These are phyloP conservation scores for Thaumetopoea pityocampa DNA, from an alignment of 1,140 invertebrate species.

Conservation along the genomic window DNA sequence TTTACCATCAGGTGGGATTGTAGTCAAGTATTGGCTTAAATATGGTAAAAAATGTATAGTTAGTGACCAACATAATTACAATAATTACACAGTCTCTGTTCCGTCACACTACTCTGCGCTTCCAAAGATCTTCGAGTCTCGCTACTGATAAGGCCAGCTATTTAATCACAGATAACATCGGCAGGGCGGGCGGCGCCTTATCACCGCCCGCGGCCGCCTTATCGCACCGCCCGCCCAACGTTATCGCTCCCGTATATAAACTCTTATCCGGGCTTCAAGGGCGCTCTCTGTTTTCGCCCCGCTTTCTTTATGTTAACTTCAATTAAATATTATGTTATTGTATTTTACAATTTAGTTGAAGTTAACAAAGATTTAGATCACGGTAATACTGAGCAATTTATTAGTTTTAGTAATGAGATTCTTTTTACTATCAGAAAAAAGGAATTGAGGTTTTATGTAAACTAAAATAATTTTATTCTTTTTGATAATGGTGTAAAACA, in stretches of 20 bases:
- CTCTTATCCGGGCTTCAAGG: conserved; percentile 34
- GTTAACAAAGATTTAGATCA: too few relatives aligned
- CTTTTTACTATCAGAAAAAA: too few relatives aligned
- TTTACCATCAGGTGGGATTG: too few relatives aligned
- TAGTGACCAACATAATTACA: not conserved
- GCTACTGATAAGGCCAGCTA: conserved; percentile 49
- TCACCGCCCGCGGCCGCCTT: conserved; percentile 34
- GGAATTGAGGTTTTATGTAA: too few relatives aligned
- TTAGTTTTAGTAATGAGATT: too few relatives aligned
- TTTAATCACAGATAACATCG: conserved; percentile 62
- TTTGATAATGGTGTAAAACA: too few relatives aligned
- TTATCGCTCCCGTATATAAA: conserved; percentile 50
- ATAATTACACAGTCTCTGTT: conserved; percentile 3
- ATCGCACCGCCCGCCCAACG: conserved; percentile 34
- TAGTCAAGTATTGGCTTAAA: too few relatives aligned
- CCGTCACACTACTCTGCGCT: conserved; percentile 24
- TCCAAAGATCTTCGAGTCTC: conserved; percentile 34
- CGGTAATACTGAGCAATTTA: too few relatives aligned
- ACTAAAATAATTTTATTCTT: too few relatives aligned
- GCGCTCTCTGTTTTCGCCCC: conserved; percentile 17
- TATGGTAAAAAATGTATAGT: not conserved
- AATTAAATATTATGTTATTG: conserved; percentile 12
- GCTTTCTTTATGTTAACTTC: conserved; percentile 9
- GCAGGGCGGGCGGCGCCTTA: conserved; percentile 43
- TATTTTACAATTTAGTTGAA: too few relatives aligned